A percentile compares a stretch with the other conserved stretches of the same genome.
These are phyloP conservation scores for Drosophila nigricruria DNA, from an alignment of 2,888 invertebrate genomes.

Conservation along the genomic window DNA sequence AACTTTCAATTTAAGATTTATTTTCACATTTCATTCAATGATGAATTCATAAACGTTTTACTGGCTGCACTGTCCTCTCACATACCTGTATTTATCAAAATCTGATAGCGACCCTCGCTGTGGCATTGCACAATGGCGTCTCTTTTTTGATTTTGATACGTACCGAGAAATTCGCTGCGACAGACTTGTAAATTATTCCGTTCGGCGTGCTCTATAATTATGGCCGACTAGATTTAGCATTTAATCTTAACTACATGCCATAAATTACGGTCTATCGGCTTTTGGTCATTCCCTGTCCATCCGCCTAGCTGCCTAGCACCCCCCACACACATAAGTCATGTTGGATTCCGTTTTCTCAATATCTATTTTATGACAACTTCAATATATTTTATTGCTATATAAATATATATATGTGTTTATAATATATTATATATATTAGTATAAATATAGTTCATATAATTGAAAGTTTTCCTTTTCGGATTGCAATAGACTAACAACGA, in stretches of 20 bases:
- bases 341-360: background rate
- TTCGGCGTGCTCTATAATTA: slow-evolving; percentile 25
- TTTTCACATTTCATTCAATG: no score
- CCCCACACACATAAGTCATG: background rate
- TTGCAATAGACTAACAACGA: no score
- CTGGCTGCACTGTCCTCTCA: no score
- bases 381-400: background rate
- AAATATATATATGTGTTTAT: no score
- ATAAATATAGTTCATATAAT: no score
- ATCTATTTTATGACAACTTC: background rate
- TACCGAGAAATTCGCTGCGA: slow-evolving; percentile 31
- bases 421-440: no score
- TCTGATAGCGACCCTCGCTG: slow-evolving; percentile 23
- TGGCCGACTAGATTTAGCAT: slow-evolving; percentile 43
- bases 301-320: background rate
- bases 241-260: slow-evolving; percentile 45
- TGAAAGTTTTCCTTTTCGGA: no score
- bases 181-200: slow-evolving; percentile 40
- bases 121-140: background rate
- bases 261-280: slow-evolving; percentile 46
- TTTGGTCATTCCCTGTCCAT: slow-evolving; percentile 4
- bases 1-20: background rate
- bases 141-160: slow-evolving; percentile 40
- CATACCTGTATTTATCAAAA: no score
- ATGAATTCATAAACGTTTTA: no score